Evolutionary conservation across 2,888 invertebrate species (phyloP), one percentile per base, ranked within the genome.

Genomic region (Eupithecia vulgata): DNA sequence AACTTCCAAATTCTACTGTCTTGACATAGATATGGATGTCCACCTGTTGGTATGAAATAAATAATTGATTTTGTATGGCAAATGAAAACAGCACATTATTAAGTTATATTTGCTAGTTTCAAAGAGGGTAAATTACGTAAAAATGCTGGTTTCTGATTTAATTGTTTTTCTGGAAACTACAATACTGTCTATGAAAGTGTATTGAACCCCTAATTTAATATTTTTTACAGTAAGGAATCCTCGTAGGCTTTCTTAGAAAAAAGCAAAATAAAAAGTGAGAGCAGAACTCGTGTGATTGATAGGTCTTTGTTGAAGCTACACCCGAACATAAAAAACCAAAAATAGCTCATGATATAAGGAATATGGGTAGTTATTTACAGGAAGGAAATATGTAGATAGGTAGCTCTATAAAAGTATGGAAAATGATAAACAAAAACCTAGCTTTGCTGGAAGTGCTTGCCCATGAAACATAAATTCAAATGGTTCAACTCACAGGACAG

Each of bases 1-100:
- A 59, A 70, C 72, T 68, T 71, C 75, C 75, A 73, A 74, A 75
- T 68, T 70, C 59, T 72, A 75, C 57, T 66, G 70, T 65, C 75
- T 70, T 72, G 70, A 66, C 72, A 74, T 62, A 70, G 69, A 75
- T 59, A 70, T 65, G 68, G 75, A 73, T 75, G 75, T 72, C 70
- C 70, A 75, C 75, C 75, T 75, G 75, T 75, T 75, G 75, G 72
- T 70, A 66, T 40, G 67, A 72, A 75, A 70, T 70, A 75, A 71
- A 72, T 70, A 70, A 62, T 64, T 68, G 67, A 45, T 59, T 68
- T 72, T 69, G 13, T 40, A 42, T 21, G 37, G 35, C 21, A 65
- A 57, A 25, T 21, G 21, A 10, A 52, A 21, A 52, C 21, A 52
- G 52, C 21, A 52, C 21, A 21, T 10, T 25, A 25, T 21, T 25